phyloP scores from a whole-genome alignment of 2,888 invertebrate species.

The Caenorhabditis drosophilae region DNA sequence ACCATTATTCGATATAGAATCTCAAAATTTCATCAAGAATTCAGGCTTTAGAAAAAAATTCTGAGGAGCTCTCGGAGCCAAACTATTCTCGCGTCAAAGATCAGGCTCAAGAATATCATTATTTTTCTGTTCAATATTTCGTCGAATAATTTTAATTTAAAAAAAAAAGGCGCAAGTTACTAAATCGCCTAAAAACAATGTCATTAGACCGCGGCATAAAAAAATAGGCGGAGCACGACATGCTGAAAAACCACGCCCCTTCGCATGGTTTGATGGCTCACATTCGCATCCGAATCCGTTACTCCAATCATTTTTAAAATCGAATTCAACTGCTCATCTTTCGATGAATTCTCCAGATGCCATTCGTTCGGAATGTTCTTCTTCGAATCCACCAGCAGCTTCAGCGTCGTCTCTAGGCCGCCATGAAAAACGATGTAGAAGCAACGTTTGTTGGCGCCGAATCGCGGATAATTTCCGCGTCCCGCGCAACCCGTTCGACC shows the following conservation, averaged over 20 bases:
- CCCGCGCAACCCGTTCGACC: slow-evolving; percentile 61
- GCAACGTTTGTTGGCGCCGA: slow-evolving; percentile 62
- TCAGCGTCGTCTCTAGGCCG: slow-evolving; percentile 12
- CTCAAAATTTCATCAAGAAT: not conserved
- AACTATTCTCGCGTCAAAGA: too few relatives aligned
- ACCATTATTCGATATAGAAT: not conserved
- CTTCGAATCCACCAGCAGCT: slow-evolving; percentile 34
- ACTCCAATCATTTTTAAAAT: slow-evolving; percentile 47
- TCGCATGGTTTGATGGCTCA: too few relatives aligned
- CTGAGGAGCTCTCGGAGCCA: too few relatives aligned
- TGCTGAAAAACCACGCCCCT: too few relatives aligned
- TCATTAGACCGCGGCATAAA: too few relatives aligned
- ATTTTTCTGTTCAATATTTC: too few relatives aligned
- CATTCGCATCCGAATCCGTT: slow-evolving; percentile 44
- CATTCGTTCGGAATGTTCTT: slow-evolving; percentile 53
- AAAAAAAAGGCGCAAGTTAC: too few relatives aligned
- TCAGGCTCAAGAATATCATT: too few relatives aligned
- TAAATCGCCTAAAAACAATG: too few relatives aligned
- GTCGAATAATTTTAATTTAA: too few relatives aligned
- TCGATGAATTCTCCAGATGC: slow-evolving; percentile 47
- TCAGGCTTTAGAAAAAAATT: too few relatives aligned
- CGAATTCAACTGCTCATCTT: slow-evolving; percentile 46
- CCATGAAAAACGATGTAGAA: slow-evolving; percentile 55
- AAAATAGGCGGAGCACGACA: too few relatives aligned
- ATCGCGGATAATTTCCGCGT: slow-evolving; percentile 61